These are phyloP conservation scores for Anomalospiza imberbis DNA, from an alignment of 2,797 vertebrate genomes.

Conservation along the genomic window DNA sequence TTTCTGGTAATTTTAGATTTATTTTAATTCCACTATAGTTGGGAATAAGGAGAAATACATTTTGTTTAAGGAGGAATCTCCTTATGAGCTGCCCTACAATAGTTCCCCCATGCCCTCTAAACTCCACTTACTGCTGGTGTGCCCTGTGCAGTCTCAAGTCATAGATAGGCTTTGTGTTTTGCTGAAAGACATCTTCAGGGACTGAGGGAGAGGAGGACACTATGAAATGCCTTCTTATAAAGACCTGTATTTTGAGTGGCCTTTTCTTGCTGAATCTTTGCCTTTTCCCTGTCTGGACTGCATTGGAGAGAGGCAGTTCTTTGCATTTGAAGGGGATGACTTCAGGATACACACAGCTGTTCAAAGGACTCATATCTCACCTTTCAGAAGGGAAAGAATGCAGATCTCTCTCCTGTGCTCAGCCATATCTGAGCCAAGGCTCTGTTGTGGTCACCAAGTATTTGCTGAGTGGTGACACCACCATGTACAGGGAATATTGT, in stretches of 20 bases:
- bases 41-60: neutral
- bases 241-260: neutral
- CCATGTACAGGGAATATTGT: neutral
- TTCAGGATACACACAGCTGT: neutral
- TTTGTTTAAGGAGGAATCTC: neutral
- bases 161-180: neutral
- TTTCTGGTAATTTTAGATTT: neutral
- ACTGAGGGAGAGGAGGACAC: neutral
- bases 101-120: neutral
- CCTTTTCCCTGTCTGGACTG: neutral
- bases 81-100: neutral
- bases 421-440: neutral
- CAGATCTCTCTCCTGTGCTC: fast-evolving
- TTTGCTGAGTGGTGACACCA: neutral
- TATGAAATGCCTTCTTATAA: neutral
- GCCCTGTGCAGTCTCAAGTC: neutral
- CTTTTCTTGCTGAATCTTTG: neutral
- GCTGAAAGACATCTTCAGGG: neutral
- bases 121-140: neutral
- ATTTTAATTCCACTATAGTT: neutral
- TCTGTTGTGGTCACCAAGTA: neutral
- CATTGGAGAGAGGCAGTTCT: neutral
- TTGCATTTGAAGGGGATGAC: neutral
- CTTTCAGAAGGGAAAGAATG: neutral
- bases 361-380: neutral